These are phyloP conservation scores for Boloria euphrosyne DNA, from an alignment of 2,888 invertebrate genomes.

Conservation along the genomic window DNA sequence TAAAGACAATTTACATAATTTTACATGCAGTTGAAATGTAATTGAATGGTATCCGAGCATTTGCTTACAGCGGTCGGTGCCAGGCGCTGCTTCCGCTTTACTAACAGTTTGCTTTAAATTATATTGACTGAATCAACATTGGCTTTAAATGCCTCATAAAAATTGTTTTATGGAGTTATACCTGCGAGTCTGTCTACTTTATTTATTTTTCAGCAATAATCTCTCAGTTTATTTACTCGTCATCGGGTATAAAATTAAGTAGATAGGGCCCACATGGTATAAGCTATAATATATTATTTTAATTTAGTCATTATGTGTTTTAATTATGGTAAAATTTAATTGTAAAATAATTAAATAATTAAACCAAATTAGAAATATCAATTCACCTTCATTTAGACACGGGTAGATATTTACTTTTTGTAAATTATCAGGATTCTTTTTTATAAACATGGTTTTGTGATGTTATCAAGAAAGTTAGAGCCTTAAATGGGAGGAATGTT, in stretches of 20 bases:
- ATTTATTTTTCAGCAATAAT: no score
- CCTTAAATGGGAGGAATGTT: conserved; percentile 3
- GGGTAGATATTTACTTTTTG: no score
- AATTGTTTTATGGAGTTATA: neutral
- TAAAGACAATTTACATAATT: conserved; percentile 1
- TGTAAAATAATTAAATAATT: no score
- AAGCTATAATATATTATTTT: no score
- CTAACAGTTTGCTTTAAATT: conserved; percentile 14
- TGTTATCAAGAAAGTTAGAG: neutral
- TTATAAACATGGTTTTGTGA: neutral
- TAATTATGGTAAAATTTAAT: no score
- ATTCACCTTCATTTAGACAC: no score
- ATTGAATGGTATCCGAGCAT: conserved; percentile 26
- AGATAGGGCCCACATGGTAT: no score
- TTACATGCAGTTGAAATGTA: conserved; percentile 21
- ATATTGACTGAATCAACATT: conserved; percentile 9
- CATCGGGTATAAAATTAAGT: no score
- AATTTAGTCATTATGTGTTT: no score
- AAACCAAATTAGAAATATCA: no score
- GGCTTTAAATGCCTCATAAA: neutral
- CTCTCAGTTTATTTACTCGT: no score
- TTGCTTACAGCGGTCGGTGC: conserved; percentile 21
- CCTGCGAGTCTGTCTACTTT: no score
- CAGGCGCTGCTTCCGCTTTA: conserved; percentile 23
- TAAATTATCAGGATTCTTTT: neutral